These are phyloP conservation scores for Cheilosia urbana DNA, from an alignment of 2,888 invertebrate genomes.

Conservation along the genomic window DNA sequence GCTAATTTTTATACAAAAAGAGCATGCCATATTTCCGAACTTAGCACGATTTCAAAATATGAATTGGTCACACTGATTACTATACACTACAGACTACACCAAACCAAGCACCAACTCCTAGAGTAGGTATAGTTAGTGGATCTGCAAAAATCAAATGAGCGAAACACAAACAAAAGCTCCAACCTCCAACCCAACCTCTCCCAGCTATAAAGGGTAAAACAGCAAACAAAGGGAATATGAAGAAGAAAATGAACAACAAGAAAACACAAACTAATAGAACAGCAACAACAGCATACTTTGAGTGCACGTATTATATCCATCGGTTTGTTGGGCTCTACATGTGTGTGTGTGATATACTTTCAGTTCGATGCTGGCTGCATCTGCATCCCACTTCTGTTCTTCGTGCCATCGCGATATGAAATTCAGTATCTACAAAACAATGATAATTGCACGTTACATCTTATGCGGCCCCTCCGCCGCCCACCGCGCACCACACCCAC, in stretches of 20 bases:
- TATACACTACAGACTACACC: too few species aligned
- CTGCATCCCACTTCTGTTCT: slow-evolving; percentile 17
- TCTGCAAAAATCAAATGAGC: slow-evolving; percentile 64
- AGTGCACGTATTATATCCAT: slow-evolving; percentile 9
- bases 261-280: slow-evolving; percentile 18
- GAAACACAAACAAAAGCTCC: slow-evolving; percentile 49
- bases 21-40: too few species aligned
- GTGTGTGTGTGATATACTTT: slow-evolving; percentile 43
- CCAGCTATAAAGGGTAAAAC: slow-evolving; percentile 32
- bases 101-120: not conserved
- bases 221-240: slow-evolving; percentile 45
- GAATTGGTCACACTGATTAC: too few species aligned
- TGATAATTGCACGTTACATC: slow-evolving; percentile 72
- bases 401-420: slow-evolving; percentile 31
- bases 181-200: slow-evolving; percentile 4
- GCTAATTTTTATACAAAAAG: too few species aligned
- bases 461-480: not conserved
- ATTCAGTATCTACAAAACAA: slow-evolving; percentile 66
- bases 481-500: not conserved
- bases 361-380: slow-evolving; percentile 27
- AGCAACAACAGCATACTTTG: slow-evolving; percentile 38
- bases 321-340: not conserved
- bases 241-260: slow-evolving; percentile 30
- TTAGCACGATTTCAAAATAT: too few species aligned
- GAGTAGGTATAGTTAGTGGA: slow-evolving; percentile 13